Percentiles rank a stretch among this genome's conserved stretches.
phyloP scores from a whole-genome alignment of 2,888 invertebrate genomes.

The Plagiodera versicolora region DNA sequence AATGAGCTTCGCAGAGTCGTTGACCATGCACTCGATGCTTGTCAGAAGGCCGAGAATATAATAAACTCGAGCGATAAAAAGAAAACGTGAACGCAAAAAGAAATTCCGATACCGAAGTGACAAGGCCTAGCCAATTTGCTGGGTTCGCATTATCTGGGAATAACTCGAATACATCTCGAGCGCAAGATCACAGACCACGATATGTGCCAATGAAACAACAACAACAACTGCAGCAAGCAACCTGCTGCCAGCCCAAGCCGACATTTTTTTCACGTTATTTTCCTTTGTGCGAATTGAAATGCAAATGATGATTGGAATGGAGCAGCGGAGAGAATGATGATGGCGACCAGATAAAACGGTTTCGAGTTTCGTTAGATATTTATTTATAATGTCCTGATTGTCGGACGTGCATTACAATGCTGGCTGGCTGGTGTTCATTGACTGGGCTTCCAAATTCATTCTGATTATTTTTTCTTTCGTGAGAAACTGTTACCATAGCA shows the following conservation, averaged over 20 bases:
- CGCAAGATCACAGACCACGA: constrained; percentile 39
- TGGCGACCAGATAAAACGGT: constrained; percentile 6
- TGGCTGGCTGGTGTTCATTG: no score
- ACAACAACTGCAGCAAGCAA: constrained; percentile 34
- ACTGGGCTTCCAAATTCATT: no score
- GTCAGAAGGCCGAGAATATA: not conserved
- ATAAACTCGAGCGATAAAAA: not conserved
- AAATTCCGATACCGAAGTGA: constrained; percentile 20
- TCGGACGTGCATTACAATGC: not conserved
- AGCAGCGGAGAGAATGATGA: constrained; percentile 19
- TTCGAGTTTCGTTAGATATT: not conserved
- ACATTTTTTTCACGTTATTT: constrained; percentile 28
- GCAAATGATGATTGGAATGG: constrained; percentile 37
- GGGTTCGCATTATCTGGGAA: constrained; percentile 40
- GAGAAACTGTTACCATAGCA: no score
- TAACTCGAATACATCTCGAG: constrained; percentile 41
- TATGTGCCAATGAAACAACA: constrained; percentile 40
- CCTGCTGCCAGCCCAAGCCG: constrained; percentile 31
- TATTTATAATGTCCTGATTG: not conserved
- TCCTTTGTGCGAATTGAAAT: constrained; percentile 35
- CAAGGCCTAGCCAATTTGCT: constrained; percentile 41
- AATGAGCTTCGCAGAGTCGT: constrained; percentile 12
- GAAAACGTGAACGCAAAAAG: not conserved
- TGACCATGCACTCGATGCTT: not conserved
- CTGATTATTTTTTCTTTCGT: no score